A percentile compares a stretch with the other conserved stretches of the same genome.
phyloP scores from a whole-genome alignment of 2,888 invertebrate species.

The Embidobia sp. region DNA sequence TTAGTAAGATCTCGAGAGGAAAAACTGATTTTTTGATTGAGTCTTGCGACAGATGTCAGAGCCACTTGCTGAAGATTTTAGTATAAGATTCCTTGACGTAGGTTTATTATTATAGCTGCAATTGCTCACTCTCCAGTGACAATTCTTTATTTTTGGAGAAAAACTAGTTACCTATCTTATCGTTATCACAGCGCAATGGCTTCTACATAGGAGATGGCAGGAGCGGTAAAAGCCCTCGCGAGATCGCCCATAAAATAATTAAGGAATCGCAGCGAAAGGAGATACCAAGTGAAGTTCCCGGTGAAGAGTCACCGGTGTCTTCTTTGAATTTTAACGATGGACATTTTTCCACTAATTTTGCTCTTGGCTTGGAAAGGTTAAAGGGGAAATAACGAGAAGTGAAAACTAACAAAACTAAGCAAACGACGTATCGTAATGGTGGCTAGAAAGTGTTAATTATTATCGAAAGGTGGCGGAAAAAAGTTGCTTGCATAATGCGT shows the following conservation, averaged over 20 bases:
- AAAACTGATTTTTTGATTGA: no score
- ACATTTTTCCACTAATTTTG: conserved; percentile 25
- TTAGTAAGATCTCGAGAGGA: no score
- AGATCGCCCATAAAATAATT: conserved; percentile 74
- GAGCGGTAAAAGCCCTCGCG: conserved; percentile 61
- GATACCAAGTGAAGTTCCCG: conserved; percentile 38
- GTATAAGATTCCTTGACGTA: no score
- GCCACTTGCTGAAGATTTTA: no score
- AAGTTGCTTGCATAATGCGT: no score
- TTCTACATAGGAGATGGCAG: conserved; percentile 17
- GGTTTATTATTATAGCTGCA: no score
- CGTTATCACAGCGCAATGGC: conserved; percentile 64
- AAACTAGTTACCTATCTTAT: conserved; percentile 68
- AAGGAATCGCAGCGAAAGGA: conserved; percentile 67
- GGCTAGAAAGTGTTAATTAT: no score
- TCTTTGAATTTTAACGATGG: conserved; percentile 57
- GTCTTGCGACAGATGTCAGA: no score
- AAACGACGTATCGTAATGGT: not conserved
- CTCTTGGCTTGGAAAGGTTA: not conserved
- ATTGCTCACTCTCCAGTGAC: no score
- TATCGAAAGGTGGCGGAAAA: no score
- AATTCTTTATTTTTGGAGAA: not conserved
- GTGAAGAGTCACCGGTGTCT: conserved; percentile 53
- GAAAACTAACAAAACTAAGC: not conserved
- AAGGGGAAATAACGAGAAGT: not conserved